A percentile compares a stretch with the other conserved stretches of the same genome.
Evolutionary conservation across 2,113 vertebrate species (phyloP).

Genomic region (Zonotrichia leucophrys): DNA sequence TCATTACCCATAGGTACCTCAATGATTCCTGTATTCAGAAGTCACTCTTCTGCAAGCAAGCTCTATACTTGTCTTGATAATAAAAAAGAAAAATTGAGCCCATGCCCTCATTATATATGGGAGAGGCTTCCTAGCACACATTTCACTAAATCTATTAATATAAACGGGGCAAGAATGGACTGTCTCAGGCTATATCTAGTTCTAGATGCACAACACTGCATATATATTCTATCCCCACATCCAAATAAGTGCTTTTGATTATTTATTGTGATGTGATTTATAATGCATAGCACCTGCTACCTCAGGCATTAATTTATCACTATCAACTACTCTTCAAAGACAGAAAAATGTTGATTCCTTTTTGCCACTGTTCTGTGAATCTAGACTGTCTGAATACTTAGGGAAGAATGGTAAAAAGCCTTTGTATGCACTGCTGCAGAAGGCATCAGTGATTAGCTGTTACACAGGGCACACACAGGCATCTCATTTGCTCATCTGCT

Average conservation of each 20-base stretch:
- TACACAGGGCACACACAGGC: not conserved
- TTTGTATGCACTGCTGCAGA: not conserved
- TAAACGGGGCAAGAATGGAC: not conserved
- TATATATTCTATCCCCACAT: not conserved
- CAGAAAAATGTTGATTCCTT: not conserved
- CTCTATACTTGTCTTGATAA: not conserved
- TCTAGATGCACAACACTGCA: not conserved
- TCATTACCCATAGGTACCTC: not conserved
- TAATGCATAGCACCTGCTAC: not conserved
- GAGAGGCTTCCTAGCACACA: not conserved
- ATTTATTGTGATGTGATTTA: not conserved
- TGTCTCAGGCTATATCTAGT: not conserved
- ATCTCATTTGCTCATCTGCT: not conserved
- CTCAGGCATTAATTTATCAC: constrained; percentile 13
- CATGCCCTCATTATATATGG: not conserved
- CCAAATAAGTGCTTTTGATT: not conserved
- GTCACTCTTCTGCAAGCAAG: not conserved
- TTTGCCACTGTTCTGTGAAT: not conserved
- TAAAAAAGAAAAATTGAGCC: not conserved
- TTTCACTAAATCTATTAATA: not conserved
- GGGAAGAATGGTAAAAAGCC: not conserved
- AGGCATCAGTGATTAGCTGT: not conserved
- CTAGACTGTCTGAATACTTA: not conserved
- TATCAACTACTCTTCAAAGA: not conserved
- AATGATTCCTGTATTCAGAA: not conserved